Base-by-base conservation (phyloP, 2,797 vertebrate genomes). In the Staurois parvus region DNA sequence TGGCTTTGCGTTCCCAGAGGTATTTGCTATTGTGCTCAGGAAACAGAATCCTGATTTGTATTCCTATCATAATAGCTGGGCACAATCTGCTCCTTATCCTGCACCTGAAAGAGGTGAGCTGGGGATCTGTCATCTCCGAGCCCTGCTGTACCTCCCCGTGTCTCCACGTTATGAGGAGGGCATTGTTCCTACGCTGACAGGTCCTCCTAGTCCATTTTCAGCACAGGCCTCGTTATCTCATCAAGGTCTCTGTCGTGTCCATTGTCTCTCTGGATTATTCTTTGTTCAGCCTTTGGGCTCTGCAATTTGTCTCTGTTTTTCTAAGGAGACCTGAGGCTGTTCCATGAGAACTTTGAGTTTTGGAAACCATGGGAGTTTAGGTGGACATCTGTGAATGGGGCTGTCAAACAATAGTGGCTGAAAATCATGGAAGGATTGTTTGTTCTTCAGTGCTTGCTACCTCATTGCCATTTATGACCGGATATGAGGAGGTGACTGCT, bases 111-210 rank as follows among this genome's bases (percentile, higher is more conserved):
- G 74, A 45, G 40, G 69, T 77, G 56, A 69, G 68, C 75, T 45
- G 74, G 45, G 24, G 45, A 79, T 86, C 85, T 86, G 80, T 86
- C 85, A 86, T 78, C 80, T 73, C 80, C 13, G 64, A 80, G 64
- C 72, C 84, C 75, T 34, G 66, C 68, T 52, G 76, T 52, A 64
- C 40, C 30, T 24, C 67, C 24, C 79, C 7, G 42, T 52, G 77
- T 68, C 76, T 79, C 70, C 28, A 40, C 68, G 26, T 52, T 77
- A 45, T 78, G 79, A 86, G 79, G 74, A 28, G 75, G 24, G 11
- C 85, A 78, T 86, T 86, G 85, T 86, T 68, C 64, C 52, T 40
- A 56, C 48, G 85, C 32, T 85, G 84, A 85, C 84, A 85, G 79
- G 56, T 85, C 64, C 73, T 85, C 66, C 52, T 21, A 72, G 62